Percentiles rank a stretch among this genome's conserved stretches.
Conservation (phyloP, 2,888 invertebrate species). For the Exephanes ischioxanthus region DNA sequence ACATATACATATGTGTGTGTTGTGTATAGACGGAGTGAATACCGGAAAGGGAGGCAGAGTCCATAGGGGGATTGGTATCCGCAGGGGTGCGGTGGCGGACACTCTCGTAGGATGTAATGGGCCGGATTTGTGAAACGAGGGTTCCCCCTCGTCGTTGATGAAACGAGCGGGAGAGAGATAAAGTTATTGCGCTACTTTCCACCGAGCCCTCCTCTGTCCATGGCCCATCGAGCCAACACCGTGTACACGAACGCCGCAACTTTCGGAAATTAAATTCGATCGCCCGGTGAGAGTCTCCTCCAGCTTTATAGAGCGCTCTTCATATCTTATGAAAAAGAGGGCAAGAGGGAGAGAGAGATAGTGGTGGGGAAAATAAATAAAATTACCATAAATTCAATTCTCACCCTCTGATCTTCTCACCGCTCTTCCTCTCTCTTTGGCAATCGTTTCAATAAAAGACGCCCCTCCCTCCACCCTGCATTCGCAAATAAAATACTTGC, state of each 20-base stretch:
- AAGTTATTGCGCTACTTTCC: slow-evolving; percentile 5
- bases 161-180: slow-evolving; percentile 39
- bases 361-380: slow-evolving; percentile 49
- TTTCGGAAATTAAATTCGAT: slow-evolving; percentile 75
- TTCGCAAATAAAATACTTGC: background rate
- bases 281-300: slow-evolving; percentile 56
- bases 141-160: slow-evolving; percentile 32
- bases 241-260: slow-evolving; percentile 69
- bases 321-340: slow-evolving; percentile 5
- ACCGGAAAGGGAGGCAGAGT: slow-evolving; percentile 16
- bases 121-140: slow-evolving; percentile 73
- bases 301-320: background rate
- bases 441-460: slow-evolving; percentile 41
- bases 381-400: slow-evolving; percentile 61
- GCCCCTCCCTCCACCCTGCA: background rate
- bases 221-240: slow-evolving; percentile 9
- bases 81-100: slow-evolving; percentile 71
- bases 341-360: background rate
- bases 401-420: slow-evolving; percentile 38
- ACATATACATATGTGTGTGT: background rate
- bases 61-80: background rate
- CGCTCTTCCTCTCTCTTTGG: slow-evolving; percentile 21
- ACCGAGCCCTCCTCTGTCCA: slow-evolving; percentile 1
- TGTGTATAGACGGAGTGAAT: background rate
- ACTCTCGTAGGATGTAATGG: slow-evolving; percentile 75